Conservation (phyloP, 2,113 vertebrate genomes). For the Aphyosemion australe region DNA sequence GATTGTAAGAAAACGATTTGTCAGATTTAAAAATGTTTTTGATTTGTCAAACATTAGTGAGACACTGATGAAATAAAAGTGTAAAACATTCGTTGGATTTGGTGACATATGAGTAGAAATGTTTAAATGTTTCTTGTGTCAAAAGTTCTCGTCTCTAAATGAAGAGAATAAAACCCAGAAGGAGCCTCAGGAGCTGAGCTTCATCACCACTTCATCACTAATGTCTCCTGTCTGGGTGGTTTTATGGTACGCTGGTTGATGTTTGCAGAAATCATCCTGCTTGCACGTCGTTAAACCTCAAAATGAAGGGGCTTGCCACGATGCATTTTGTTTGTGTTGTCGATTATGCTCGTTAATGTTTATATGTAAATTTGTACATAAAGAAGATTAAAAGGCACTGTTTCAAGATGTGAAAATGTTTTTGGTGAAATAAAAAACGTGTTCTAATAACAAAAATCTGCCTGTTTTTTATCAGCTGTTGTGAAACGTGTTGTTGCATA, state of each 20-base stretch:
- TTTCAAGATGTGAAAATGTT: constrained; percentile 73
- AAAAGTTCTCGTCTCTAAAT: too few relatives aligned
- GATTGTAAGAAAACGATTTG: too few relatives aligned
- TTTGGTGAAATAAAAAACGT: constrained; percentile 64
- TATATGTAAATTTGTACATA: constrained; percentile 79
- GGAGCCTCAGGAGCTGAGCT: constrained; percentile 36
- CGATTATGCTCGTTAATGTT: constrained; percentile 58
- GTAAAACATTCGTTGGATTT: background rate
- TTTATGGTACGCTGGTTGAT: constrained; percentile 61
- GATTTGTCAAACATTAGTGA: background rate
- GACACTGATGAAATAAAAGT: background rate
- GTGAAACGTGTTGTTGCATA: constrained; percentile 6
- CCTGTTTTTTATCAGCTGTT: constrained; percentile 14
- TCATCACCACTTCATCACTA: constrained; percentile 23
- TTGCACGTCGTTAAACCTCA: constrained; percentile 46
- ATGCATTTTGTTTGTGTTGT: constrained; percentile 35
- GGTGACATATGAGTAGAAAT: background rate
- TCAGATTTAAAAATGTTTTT: background rate
- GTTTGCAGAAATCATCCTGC: constrained; percentile 32
- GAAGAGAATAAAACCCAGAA: background rate
- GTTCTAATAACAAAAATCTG: constrained; percentile 25
- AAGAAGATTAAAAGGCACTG: constrained; percentile 71
- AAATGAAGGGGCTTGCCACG: constrained; percentile 46
- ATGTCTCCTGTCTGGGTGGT: constrained; percentile 18
- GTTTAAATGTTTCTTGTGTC: background rate